These are phyloP conservation scores for Ammodytes marinus DNA, from an alignment of 2,113 vertebrate species.

Conservation along the genomic window DNA sequence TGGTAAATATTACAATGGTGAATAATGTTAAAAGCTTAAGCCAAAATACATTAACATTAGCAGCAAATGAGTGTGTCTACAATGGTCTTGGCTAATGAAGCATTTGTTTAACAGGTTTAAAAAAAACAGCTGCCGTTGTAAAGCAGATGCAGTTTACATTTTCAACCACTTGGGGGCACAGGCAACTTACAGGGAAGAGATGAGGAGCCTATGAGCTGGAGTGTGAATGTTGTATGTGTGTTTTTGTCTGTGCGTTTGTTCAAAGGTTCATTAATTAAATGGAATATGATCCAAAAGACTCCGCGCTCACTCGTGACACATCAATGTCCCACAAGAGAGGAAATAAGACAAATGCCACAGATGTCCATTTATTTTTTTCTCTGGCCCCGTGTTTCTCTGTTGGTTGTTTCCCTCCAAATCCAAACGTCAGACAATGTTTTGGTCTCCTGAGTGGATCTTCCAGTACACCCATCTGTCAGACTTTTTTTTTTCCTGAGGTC, in stretches of 20 bases:
- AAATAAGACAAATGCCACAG: constrained; percentile 78
- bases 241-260: not conserved
- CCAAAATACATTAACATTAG: not conserved
- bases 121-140: not conserved
- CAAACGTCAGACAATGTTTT: constrained; percentile 76
- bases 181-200: constrained; percentile 75
- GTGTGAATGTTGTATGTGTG: constrained; percentile 36
- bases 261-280: constrained; percentile 73
- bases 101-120: constrained; percentile 22
- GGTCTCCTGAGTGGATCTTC: constrained; percentile 75
- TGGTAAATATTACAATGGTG: not conserved
- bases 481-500: constrained; percentile 61
- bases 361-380: constrained; percentile 73
- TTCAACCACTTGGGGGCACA: constrained; percentile 85
- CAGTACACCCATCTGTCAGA: constrained; percentile 78
- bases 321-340: constrained; percentile 75
- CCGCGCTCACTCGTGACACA: constrained; percentile 69
- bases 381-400: constrained; percentile 48
- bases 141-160: constrained; percentile 66
- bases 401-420: constrained; percentile 70
- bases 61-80: not conserved
- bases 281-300: constrained; percentile 78
- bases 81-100: not conserved
- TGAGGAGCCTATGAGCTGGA: constrained; percentile 23
- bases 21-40: not conserved